Evolutionary conservation across 1,140 invertebrate species (phyloP).

Genomic region (Cephus cinctus): DNA sequence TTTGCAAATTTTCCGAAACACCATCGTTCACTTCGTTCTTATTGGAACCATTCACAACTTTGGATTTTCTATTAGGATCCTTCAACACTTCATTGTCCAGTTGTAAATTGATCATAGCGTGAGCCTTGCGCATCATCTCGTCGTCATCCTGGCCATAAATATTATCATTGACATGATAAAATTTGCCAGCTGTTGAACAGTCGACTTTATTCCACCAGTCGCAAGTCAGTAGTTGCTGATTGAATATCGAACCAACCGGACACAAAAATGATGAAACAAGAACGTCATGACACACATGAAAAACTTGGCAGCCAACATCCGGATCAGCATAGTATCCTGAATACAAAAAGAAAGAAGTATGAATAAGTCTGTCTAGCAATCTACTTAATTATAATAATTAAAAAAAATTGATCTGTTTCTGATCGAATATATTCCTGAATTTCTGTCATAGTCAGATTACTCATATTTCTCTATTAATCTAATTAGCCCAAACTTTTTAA

Average conservation of each 20-base stretch:
- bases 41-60: too few species aligned
- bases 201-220: constrained; percentile 62
- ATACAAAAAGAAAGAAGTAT: constrained; percentile 7
- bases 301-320: constrained; percentile 55
- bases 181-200: constrained; percentile 45
- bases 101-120: constrained; percentile 42
- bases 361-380: too few species aligned
- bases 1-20: too few species aligned
- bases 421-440: too few species aligned
- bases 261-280: constrained; percentile 57
- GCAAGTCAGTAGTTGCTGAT: constrained; percentile 57
- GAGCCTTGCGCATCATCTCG: constrained; percentile 48
- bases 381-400: too few species aligned
- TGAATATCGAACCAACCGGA: constrained; percentile 60
- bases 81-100: constrained; percentile 29
- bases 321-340: constrained; percentile 57
- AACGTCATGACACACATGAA: constrained; percentile 59
- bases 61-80: too few species aligned
- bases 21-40: too few species aligned
- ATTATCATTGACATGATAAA: constrained; percentile 32
- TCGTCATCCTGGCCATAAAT: constrained; percentile 42
- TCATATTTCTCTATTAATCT: neutral
- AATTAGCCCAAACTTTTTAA: too few species aligned
- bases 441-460: too few species aligned
- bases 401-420: too few species aligned